Base-by-base conservation (phyloP, 2,113 vertebrate genomes). In the Upupa epops region DNA sequence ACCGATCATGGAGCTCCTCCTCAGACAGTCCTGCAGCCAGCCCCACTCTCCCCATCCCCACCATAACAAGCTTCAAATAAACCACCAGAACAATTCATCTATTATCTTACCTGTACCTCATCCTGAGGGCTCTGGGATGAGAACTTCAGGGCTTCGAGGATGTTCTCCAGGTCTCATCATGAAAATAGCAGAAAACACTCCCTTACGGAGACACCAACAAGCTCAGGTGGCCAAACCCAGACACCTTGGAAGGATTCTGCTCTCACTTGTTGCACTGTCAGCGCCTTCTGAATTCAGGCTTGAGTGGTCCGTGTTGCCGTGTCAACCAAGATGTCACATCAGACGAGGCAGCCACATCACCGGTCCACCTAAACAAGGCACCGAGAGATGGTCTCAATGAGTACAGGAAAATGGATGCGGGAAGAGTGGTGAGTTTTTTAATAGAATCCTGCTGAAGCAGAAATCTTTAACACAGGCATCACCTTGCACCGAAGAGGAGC, bases 381-480 rank as follows among this genome's bases (percentile, higher is more conserved):
- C 58, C 32, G 42, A 75, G 45, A 58, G 31, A 17, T 1, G 32
- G 36, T 49, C 31, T 8, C 45, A 28, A 6, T 0, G 40, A 64
- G 29, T 6, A 5, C 1, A 3, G 64, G 12, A 49, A 21, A 60
- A 71, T 0, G 2, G 0, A 2, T 1, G 40, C 15, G 24, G 56
- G 9, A 34, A 42, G 18, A n/a, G 60, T 1, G 63, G 19, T n/a
- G 31, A 9, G 40, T 11, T 42, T 29, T 11, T 17, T 17, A 25
- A 22, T 9, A 20, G 11, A 4, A 17, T 31, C 42, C 56, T n/a
- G 17, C 28, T 7, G 36, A 3, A 31, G 15, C 21, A 61, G 48
- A 78, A 69, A 58, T 1, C 55, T 83, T 61, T 31, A 29, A 25
- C 1, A 2, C 36, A 73, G 6, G 19, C 2, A 2, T 42, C 64